Evolutionary conservation across 2,797 vertebrate genomes (phyloP).

Genomic region (Semotilus atromaculatus): DNA sequence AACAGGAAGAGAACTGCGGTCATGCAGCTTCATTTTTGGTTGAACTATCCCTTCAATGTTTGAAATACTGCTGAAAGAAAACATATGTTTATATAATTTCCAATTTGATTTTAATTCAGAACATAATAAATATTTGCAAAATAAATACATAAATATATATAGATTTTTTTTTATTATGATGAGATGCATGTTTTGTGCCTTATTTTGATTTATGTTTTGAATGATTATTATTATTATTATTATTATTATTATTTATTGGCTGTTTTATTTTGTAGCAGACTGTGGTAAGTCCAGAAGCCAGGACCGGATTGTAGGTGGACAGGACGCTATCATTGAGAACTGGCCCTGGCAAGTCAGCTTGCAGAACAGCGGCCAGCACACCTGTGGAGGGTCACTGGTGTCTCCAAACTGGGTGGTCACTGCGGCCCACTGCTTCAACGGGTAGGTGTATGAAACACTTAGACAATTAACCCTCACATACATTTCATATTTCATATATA

Average conservation of each 20-base stretch:
- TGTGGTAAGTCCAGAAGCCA: slow-evolving; percentile 75
- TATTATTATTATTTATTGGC: neutral
- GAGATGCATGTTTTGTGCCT: neutral
- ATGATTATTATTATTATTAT: slow-evolving; percentile 15
- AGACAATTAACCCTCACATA: no score
- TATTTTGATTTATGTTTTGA: slow-evolving; percentile 2
- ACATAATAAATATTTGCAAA: neutral
- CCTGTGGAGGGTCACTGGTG: slow-evolving; percentile 90
- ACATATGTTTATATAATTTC: neutral
- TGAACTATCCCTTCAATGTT: neutral
- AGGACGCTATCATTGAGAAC: slow-evolving; percentile 74
- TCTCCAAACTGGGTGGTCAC: slow-evolving; percentile 83
- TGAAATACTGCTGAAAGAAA: neutral
- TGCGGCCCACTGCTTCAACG: slow-evolving; percentile 89
- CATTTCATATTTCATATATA: no score
- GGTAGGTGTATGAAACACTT: slow-evolving; percentile 72
- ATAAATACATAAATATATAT: no score
- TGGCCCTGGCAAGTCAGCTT: slow-evolving; percentile 96
- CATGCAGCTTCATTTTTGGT: neutral
- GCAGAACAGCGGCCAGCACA: slow-evolving; percentile 81
- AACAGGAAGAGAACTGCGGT: no score
- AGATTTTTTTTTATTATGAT: neutral
- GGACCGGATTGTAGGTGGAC: slow-evolving; percentile 85
- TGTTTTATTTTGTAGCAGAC: slow-evolving; percentile 62
- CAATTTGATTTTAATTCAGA: neutral